These are phyloP conservation scores for Darevskia nairensis DNA, from an alignment of 2,797 vertebrate genomes.

Conservation along the genomic window DNA sequence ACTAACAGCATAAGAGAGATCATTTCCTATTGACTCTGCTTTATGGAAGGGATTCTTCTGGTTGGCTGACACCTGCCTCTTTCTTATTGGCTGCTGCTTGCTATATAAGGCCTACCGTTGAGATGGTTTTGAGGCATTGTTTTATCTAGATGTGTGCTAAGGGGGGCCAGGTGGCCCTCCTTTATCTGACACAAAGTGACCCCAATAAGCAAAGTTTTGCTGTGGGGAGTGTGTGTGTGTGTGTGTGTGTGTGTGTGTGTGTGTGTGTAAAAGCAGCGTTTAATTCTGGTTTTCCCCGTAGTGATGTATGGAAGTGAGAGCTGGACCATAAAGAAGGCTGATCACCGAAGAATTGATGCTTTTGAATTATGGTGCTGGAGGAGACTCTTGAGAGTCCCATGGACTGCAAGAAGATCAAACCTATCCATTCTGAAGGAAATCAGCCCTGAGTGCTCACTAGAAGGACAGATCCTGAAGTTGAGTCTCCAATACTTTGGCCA, in stretches of 20 bases:
- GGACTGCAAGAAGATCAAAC: too few species aligned
- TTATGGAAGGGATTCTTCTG: neutral
- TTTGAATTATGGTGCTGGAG: too few species aligned
- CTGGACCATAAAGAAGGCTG: too few species aligned
- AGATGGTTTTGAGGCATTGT: neutral
- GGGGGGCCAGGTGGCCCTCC: neutral
- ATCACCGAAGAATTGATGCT: too few species aligned
- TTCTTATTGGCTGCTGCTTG: neutral
- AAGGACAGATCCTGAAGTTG: too few species aligned
- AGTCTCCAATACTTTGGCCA: too few species aligned
- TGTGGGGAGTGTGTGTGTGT: neutral
- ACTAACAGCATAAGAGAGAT: neutral
- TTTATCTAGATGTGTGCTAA: neutral
- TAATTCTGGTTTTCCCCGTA: neutral
- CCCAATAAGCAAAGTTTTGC: neutral
- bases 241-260: too few species aligned
- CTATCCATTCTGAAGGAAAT: too few species aligned
- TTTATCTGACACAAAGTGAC: neutral
- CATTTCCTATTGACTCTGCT: neutral
- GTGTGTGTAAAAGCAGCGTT: neutral
- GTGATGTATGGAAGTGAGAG: too few species aligned
- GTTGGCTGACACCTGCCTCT: neutral
- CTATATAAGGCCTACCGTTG: neutral
- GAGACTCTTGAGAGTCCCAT: too few species aligned
- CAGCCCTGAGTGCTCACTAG: too few species aligned